Evolutionary conservation across 2,113 vertebrate species (phyloP).

Genomic region (Microcebus murinus): DNA sequence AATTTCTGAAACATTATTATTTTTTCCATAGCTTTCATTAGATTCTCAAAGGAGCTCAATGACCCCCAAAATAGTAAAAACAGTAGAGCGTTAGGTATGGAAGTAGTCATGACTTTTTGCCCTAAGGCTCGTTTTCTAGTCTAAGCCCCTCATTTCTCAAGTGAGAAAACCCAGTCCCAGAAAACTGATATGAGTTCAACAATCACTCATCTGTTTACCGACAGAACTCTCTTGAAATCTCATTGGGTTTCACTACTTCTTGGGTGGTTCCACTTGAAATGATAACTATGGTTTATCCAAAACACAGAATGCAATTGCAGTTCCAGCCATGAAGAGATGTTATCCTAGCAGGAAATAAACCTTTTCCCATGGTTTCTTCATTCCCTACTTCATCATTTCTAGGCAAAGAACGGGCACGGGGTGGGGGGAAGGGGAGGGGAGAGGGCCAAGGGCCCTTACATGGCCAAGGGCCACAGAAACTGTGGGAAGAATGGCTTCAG

Average conservation of each 20-base stretch:
- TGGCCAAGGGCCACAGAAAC: not conserved
- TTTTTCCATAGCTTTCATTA: not conserved
- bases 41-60: conserved; percentile 4
- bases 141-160: conserved; percentile 24
- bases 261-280: not conserved
- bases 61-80: conserved; percentile 1
- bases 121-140: conserved; percentile 4
- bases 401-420: not conserved
- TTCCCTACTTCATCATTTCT: not conserved
- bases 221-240: not conserved
- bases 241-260: not conserved
- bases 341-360: not conserved
- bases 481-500: not conserved
- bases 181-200: conserved; percentile 1
- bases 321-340: not conserved
- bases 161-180: conserved; percentile 25
- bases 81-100: not conserved
- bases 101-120: not conserved
- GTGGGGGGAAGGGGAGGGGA: too few relatives aligned
- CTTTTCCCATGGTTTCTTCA: not conserved
- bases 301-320: not conserved
- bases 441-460: not conserved
- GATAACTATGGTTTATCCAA: not conserved
- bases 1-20: not conserved
- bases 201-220: conserved; percentile 4